Conservation (phyloP, 2,797 vertebrate genomes). For the Galago senegalensis region DNA sequence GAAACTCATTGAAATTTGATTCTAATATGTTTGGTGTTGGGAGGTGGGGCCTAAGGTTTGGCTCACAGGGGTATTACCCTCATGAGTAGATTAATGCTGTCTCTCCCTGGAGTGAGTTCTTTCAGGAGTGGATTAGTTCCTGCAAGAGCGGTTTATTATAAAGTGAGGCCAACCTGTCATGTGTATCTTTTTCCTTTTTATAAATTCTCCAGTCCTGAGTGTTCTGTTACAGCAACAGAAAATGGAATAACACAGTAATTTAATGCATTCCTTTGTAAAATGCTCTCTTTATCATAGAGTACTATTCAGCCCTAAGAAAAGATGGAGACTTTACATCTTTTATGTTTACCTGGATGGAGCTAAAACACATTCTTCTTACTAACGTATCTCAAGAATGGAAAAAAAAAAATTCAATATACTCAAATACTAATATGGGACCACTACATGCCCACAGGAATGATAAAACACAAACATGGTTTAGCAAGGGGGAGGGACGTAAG, state of each 20-base stretch:
- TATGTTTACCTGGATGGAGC: too few species aligned
- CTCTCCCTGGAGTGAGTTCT: not conserved
- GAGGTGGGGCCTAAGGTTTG: not conserved
- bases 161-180: not conserved
- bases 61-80: not conserved
- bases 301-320: too few species aligned
- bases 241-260: not conserved
- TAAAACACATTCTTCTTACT: too few species aligned
- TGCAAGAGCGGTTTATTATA: not conserved
- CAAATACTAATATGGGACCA: too few species aligned
- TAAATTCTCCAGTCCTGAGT: not conserved
- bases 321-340: too few species aligned
- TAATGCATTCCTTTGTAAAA: not conserved
- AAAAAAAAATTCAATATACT: too few species aligned
- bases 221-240: not conserved
- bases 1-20: not conserved
- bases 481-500: too few species aligned
- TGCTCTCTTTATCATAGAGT: not conserved
- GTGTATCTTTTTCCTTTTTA: not conserved
- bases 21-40: not conserved
- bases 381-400: too few species aligned
- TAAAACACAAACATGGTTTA: too few species aligned
- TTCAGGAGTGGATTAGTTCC: not conserved
- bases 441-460: too few species aligned
- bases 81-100: not conserved